These are phyloP conservation scores for Bombylius discolor DNA, from an alignment of 2,888 invertebrate genomes.

Conservation along the genomic window DNA sequence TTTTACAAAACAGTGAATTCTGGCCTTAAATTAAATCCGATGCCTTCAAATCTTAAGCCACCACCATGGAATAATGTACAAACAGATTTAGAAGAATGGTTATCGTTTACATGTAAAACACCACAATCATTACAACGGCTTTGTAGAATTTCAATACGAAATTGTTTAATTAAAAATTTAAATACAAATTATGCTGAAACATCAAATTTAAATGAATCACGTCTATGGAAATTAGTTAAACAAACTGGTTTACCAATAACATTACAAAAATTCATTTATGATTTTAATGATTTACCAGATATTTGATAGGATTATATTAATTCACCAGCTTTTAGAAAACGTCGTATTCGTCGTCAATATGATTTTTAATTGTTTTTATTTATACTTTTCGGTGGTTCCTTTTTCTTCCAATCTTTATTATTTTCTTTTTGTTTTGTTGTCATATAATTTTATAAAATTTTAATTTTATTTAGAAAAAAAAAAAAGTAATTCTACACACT, in stretches of 20 bases:
- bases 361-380: neutral
- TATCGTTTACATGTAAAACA: constrained; percentile 17
- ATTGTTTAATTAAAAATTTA: constrained; percentile 20
- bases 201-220: constrained; percentile 21
- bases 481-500: too few species aligned
- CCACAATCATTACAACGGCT: constrained; percentile 27
- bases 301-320: constrained; percentile 1
- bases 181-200: constrained; percentile 22
- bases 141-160: constrained; percentile 27
- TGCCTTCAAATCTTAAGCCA: constrained; percentile 11
- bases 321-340: neutral
- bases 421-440: too few species aligned
- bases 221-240: constrained; percentile 24
- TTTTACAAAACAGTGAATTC: constrained; percentile 22
- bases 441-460: too few species aligned
- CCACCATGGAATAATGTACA: constrained; percentile 10
- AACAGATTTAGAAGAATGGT: constrained; percentile 16
- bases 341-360: neutral
- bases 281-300: constrained; percentile 27
- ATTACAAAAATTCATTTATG: constrained; percentile 26
- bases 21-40: constrained; percentile 21
- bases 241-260: constrained; percentile 26
- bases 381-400: neutral
- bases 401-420: too few species aligned
- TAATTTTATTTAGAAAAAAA: too few species aligned